phyloP scores from a whole-genome alignment of 2,888 invertebrate species.

The Loripinus fragilis region DNA sequence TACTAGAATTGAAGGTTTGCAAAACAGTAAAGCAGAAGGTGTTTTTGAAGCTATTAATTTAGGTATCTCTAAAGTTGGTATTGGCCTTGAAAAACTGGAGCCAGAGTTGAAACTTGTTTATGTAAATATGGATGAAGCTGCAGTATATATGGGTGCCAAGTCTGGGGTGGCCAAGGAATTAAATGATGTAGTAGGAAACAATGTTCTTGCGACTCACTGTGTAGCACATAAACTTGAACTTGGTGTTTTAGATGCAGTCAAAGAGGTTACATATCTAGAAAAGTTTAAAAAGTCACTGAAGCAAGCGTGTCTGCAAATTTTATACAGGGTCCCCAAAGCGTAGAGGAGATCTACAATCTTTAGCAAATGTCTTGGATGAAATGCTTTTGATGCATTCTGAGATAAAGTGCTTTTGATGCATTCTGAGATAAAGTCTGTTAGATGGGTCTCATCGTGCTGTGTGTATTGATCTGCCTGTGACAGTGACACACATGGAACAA shows the following conservation, averaged over 20 bases:
- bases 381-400: not conserved
- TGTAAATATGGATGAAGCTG: conserved; percentile 14
- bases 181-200: not conserved
- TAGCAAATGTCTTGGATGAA: not conserved
- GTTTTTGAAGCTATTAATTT: too few species aligned
- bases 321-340: not conserved
- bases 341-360: conserved; percentile 1
- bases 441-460: not conserved
- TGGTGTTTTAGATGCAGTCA: conserved; percentile 19
- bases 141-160: conserved; percentile 10
- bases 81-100: too few species aligned
- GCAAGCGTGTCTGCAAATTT: conserved; percentile 15
- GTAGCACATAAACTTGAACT: conserved; percentile 21
- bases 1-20: not conserved
- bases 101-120: not conserved
- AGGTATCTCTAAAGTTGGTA: not conserved
- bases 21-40: not conserved
- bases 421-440: not conserved
- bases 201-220: conserved; percentile 11
- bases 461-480: not conserved
- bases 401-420: not conserved
- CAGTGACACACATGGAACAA: conserved; percentile 3
- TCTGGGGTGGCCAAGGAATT: not conserved
- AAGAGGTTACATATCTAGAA: not conserved
- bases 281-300: conserved; percentile 8